Evolutionary conservation across 2,797 vertebrate genomes (phyloP).

Genomic region (Poeciliopsis paucimaculata): DNA sequence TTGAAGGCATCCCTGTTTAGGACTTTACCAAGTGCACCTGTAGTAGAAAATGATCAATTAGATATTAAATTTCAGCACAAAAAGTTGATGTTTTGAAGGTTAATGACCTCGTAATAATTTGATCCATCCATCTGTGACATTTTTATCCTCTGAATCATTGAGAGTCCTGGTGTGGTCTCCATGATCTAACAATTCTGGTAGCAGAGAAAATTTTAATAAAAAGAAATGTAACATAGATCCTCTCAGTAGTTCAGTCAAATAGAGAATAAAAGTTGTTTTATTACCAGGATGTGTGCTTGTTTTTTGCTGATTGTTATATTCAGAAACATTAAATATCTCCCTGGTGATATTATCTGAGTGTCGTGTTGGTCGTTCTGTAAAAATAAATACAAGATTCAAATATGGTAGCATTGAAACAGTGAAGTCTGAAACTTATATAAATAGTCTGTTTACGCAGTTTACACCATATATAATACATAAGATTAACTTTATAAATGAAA

Average conservation of each 20-base stretch:
- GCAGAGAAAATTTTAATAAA: background rate
- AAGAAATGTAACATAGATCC: background rate
- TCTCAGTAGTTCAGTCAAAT: background rate
- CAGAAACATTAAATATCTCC: background rate
- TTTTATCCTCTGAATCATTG: background rate
- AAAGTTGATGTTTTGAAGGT: background rate
- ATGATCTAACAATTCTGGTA: background rate
- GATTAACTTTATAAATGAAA: background rate
- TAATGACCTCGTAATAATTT: slow-evolving; percentile 10
- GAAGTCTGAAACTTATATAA: background rate
- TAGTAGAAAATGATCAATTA: background rate
- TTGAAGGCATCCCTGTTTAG: background rate
- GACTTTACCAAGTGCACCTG: background rate
- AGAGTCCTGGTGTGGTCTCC: background rate
- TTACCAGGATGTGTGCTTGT: background rate
- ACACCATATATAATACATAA: background rate
- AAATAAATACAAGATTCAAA: background rate
- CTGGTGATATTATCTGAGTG: background rate
- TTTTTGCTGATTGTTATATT: background rate
- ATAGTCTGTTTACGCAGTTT: background rate
- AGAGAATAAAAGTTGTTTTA: background rate
- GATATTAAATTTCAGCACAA: background rate
- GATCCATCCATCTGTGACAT: background rate
- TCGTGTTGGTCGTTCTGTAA: background rate
- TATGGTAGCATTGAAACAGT: background rate